Percentiles rank a stretch among this genome's conserved stretches.
phyloP scores from a whole-genome alignment of 2,797 vertebrate genomes.

The Heliangelus exortis region DNA sequence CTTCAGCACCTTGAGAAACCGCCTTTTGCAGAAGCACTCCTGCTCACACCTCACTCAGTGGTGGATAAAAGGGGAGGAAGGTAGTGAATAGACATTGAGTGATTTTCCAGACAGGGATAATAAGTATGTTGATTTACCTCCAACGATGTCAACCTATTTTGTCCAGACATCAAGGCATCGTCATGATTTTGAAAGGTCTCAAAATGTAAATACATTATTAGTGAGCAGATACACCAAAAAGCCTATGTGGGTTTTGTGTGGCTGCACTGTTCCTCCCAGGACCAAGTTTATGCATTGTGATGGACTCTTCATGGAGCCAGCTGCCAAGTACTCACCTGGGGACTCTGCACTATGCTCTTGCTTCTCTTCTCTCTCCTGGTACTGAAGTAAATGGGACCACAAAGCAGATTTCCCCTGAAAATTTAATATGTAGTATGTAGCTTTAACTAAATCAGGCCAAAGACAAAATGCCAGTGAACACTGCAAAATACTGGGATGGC shows the following conservation, averaged over 20 bases:
- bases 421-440: background rate
- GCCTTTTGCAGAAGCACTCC: background rate
- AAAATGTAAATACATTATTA: background rate
- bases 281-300: background rate
- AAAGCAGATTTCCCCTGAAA: constrained; percentile 94
- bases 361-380: constrained; percentile 90
- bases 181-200: background rate
- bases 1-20: background rate
- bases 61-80: background rate
- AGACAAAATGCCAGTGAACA: background rate
- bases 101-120: background rate
- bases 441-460: constrained; percentile 5
- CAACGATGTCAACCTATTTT: background rate
- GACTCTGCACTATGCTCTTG: constrained; percentile 84
- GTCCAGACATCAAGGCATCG: background rate
- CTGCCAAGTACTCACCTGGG: constrained; percentile 82
- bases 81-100: background rate
- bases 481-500: background rate
- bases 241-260: background rate
- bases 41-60: background rate
- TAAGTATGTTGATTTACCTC: background rate
- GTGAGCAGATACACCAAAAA: background rate
- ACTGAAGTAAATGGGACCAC: constrained; percentile 97
- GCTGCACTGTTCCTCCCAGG: background rate
- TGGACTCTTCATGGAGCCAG: background rate